These are phyloP conservation scores for Bombyx huttoni DNA, from an alignment of 2,888 invertebrate species.

Conservation along the genomic window DNA sequence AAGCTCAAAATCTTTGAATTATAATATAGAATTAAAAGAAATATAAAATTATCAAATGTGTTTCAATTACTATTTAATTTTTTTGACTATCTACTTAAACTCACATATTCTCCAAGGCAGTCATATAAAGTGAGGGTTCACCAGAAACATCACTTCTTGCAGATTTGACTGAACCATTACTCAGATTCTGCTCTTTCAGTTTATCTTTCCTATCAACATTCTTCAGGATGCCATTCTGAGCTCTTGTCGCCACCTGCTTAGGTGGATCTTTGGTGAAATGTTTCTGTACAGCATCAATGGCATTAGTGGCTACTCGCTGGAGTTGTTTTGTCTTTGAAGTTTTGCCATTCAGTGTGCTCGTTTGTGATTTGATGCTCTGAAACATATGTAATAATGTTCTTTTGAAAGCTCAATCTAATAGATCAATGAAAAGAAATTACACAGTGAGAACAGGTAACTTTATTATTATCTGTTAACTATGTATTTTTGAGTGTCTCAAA, in stretches of 20 bases:
- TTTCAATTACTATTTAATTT: too few species aligned
- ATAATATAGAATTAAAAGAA: too few species aligned
- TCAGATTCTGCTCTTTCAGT: conserved; percentile 43
- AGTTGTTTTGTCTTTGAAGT: conserved; percentile 60
- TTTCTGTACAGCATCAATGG: conserved; percentile 51
- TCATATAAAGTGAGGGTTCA: conserved; percentile 82
- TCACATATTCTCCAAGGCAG: conserved; percentile 83
- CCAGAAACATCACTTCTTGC: conserved; percentile 78
- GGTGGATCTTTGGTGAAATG: conserved; percentile 51
- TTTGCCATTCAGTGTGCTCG: conserved; percentile 39
- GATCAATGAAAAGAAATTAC: too few species aligned
- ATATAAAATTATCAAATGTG: too few species aligned
- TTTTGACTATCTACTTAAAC: conserved; percentile 18
- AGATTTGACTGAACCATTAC: conserved; percentile 49
- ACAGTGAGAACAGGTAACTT: too few species aligned
- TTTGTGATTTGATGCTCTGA: conserved; percentile 51
- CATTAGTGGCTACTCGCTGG: conserved; percentile 47
- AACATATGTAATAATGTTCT: conserved; percentile 19
- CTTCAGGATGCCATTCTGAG: conserved; percentile 59
- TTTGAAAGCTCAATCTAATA: too few species aligned
- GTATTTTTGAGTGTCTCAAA: too few species aligned
- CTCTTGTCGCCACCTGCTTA: conserved; percentile 38
- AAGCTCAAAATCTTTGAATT: too few species aligned
- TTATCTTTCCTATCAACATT: conserved; percentile 45
- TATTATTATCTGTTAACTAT: too few species aligned